These are phyloP conservation scores for Notodonta dromedarius DNA, from an alignment of 2,888 invertebrate species.

Conservation along the genomic window DNA sequence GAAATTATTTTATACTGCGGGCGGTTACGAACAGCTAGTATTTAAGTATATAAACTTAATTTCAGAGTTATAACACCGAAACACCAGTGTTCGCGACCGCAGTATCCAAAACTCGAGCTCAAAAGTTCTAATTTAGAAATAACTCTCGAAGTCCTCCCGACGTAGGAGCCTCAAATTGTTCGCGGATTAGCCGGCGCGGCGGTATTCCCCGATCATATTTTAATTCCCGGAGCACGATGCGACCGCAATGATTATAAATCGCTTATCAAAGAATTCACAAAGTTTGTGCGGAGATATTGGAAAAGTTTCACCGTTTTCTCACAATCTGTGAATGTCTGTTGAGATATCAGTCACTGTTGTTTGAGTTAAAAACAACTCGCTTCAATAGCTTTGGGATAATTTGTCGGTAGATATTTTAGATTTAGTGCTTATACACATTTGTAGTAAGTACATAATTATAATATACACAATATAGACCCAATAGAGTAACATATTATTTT, in stretches of 20 bases:
- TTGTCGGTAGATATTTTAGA: no score
- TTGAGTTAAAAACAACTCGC: conserved; percentile 37
- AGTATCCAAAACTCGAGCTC: neutral
- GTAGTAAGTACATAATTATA: no score
- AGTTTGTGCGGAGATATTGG: conserved; percentile 72
- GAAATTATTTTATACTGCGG: no score
- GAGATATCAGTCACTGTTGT: conserved; percentile 63
- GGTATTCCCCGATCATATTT: conserved; percentile 56
- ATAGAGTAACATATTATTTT: no score
- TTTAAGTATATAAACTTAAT: no score
- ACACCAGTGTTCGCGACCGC: neutral
- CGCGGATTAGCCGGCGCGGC: conserved; percentile 22
- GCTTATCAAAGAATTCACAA: conserved; percentile 70
- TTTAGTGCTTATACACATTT: no score
- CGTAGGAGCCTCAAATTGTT: conserved; percentile 21
- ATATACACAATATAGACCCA: no score
- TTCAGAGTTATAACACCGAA: neutral
- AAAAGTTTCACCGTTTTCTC: conserved; percentile 62
- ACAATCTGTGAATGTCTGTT: conserved; percentile 64
- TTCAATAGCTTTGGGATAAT: no score
- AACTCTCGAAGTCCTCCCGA: conserved; percentile 9
- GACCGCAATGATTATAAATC: conserved; percentile 74
- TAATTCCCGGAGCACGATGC: conserved; percentile 50
- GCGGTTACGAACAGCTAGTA: no score
- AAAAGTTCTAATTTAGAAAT: conserved; percentile 12